Evolutionary conservation across 1,140 invertebrate species (phyloP), one percentile per base, ranked within the genome.

Genomic region (Sarcophaga bullata): DNA sequence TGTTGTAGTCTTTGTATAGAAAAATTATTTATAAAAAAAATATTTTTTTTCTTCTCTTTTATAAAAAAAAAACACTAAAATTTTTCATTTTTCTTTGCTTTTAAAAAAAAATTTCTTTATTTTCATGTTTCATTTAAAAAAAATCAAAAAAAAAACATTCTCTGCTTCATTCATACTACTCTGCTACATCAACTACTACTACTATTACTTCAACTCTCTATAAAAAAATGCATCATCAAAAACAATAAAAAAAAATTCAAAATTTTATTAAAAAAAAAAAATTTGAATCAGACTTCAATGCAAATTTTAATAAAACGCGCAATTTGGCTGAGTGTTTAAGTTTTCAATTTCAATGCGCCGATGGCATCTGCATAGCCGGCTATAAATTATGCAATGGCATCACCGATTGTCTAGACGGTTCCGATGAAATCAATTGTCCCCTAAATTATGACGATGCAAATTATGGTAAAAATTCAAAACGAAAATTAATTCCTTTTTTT

Each of bases 401-500:
- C 84, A 91, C 90, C 84, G 93, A 95, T 89, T 95, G 94, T 90
- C 87, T 90, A 83, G 93, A 94, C 88, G 92, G 92, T 84, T 93
- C 93, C 85, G 94, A 95, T 88, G 94, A 95, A 91, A 91, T 91
- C 86, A 92, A 94, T 89, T 95, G 94, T 90, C 85, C 85, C 73
- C 84, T 86, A 72, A 86, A 83, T 84, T 90, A 90, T 84, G 86
- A 86, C 73, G 88, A 89, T 76, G 49, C 83, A 25, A 86, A 80
- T 68, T 89, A 88, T 83, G 87, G 87, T 89, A 89, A 72, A 68
- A 50, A 46, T 15, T n/a, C 73, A 54, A 62, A 19, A 9, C 8
- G 17, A 75, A 50, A 52, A n/a, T 2, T 13, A 10, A n/a, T 72
- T 76, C n/a, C 80, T 7, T 82, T n/a, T 80, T 48, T 72, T 80